Conservation (phyloP, 2,888 invertebrate species). For the Diabrotica balteata region DNA sequence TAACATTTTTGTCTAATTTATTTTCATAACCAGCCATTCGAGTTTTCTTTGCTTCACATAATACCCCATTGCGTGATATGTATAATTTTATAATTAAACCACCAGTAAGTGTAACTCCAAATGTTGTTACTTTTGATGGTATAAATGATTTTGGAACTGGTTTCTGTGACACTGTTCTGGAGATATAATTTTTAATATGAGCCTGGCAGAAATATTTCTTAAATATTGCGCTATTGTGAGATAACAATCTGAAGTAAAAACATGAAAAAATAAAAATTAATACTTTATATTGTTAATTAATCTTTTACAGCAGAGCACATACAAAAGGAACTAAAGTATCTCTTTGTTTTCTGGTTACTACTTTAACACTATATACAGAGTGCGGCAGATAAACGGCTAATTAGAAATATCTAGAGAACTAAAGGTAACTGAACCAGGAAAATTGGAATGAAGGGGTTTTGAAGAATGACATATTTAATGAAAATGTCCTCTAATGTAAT, state of each 20-base stretch:
- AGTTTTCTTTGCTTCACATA: conserved; percentile 51
- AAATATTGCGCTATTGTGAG: background rate
- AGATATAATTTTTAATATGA: conserved; percentile 9
- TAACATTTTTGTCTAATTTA: conserved; percentile 62
- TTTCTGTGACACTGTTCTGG: conserved; percentile 11
- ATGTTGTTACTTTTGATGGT: conserved; percentile 22
- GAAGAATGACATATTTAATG: too few species aligned
- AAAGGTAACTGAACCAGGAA: too few species aligned
- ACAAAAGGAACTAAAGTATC: too few species aligned
- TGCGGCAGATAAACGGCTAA: too few species aligned
- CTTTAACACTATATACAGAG: too few species aligned
- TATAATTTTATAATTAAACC: conserved; percentile 40
- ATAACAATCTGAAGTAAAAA: background rate
- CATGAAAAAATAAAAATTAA: background rate
- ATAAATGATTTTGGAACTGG: background rate
- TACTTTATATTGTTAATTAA: too few species aligned
- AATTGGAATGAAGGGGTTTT: too few species aligned
- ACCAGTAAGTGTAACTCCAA: conserved; percentile 40
- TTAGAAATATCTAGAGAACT: too few species aligned
- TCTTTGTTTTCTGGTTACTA: too few species aligned
- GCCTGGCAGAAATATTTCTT: background rate
- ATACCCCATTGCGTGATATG: conserved; percentile 43
- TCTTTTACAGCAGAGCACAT: too few species aligned
- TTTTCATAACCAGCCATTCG: conserved; percentile 54
- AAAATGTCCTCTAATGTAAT: too few species aligned